These are phyloP conservation scores for Pyrrhia umbra DNA, from an alignment of 2,888 invertebrate genomes.

Conservation along the genomic window DNA sequence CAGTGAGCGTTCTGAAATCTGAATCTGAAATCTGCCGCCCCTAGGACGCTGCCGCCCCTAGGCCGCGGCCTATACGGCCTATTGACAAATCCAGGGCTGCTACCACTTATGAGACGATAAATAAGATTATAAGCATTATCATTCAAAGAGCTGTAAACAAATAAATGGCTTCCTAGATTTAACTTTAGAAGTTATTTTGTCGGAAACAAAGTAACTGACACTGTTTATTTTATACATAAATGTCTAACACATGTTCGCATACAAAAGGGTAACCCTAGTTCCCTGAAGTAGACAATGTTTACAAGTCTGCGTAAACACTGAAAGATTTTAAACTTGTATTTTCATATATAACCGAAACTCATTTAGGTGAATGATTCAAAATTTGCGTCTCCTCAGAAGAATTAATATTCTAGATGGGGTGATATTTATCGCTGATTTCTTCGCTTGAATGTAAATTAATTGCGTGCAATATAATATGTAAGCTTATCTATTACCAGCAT, in stretches of 20 bases:
- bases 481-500: too few relatives aligned
- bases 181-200: conserved; percentile 31
- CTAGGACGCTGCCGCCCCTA: too few relatives aligned
- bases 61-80: too few relatives aligned
- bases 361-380: neutral
- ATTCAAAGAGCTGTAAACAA: too few relatives aligned
- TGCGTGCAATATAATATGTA: too few relatives aligned
- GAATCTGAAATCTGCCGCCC: too few relatives aligned
- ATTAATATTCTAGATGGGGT: neutral
- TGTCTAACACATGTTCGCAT: conserved; percentile 15
- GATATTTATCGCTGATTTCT: too few relatives aligned
- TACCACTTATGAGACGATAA: too few relatives aligned
- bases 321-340: conserved; percentile 17
- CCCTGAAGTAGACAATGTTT: conserved; percentile 5
- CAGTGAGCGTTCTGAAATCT: too few relatives aligned
- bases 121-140: too few relatives aligned
- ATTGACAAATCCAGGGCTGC: too few relatives aligned
- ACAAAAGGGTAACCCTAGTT: conserved; percentile 8
- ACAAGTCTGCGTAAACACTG: conserved; percentile 14
- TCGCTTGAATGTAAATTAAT: too few relatives aligned
- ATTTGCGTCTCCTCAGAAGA: neutral
- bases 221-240: conserved; percentile 28
- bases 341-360: neutral
- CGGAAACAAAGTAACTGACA: conserved; percentile 19
- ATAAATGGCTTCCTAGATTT: conserved; percentile 6